phyloP scores from a whole-genome alignment of 2,113 vertebrate species.

The Labeo rohita region DNA sequence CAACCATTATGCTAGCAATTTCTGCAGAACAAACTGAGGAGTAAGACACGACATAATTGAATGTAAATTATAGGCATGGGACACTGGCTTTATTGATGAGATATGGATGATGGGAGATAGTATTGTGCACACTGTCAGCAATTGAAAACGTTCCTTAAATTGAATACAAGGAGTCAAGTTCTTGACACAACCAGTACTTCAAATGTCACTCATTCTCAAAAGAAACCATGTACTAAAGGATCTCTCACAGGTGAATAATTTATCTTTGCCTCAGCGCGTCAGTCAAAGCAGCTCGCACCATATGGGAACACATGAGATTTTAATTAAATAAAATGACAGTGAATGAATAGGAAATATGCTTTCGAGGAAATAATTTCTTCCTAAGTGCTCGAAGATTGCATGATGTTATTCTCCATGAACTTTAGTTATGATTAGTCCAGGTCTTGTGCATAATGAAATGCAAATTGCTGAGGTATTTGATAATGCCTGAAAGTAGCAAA shows the following conservation, averaged over 20 bases:
- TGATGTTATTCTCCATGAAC: slow-evolving; percentile 30
- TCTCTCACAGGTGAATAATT: background rate
- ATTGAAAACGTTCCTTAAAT: background rate
- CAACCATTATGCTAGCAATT: slow-evolving; percentile 11
- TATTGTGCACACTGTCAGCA: background rate
- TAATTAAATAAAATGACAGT: slow-evolving; percentile 30
- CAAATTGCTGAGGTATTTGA: slow-evolving; percentile 1
- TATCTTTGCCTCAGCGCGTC: background rate
- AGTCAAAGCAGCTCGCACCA: background rate
- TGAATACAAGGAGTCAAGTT: slow-evolving; percentile 3
- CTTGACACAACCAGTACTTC: slow-evolving; percentile 24
- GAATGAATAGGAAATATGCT: slow-evolving; percentile 25
- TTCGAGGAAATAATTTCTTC: background rate
- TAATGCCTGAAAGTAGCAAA: background rate
- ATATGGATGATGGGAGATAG: background rate
- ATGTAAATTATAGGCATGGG: slow-evolving; percentile 29
- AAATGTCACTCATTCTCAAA: slow-evolving; percentile 5
- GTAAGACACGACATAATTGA: background rate
- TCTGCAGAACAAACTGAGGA: slow-evolving; percentile 12
- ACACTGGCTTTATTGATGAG: background rate
- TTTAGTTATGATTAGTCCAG: slow-evolving; percentile 21
- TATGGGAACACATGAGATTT: background rate
- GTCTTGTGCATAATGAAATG: slow-evolving; percentile 20
- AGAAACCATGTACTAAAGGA: slow-evolving; percentile 4
- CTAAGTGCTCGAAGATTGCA: slow-evolving; percentile 10